Percentiles rank a stretch among this genome's conserved stretches.
phyloP scores from a whole-genome alignment of 2,888 invertebrate species.

The Pandemis heparana region DNA sequence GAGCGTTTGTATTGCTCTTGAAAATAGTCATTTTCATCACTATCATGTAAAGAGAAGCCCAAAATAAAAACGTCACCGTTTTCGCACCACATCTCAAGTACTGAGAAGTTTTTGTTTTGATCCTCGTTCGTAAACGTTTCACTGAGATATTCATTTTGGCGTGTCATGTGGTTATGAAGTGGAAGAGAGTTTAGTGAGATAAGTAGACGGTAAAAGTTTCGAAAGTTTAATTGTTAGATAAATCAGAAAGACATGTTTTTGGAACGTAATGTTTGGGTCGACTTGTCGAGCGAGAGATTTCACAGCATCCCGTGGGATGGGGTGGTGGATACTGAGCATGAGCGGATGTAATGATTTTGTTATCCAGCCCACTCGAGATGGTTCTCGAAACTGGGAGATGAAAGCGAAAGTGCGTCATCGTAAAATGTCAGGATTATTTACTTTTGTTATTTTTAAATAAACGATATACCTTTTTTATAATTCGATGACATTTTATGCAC shows the following conservation, averaged over 20 bases:
- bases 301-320: conserved; percentile 69
- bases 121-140: conserved; percentile 68
- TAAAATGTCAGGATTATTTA: conserved; percentile 40
- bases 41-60: conserved; percentile 77
- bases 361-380: conserved; percentile 57
- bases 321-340: conserved; percentile 72
- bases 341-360: conserved; percentile 81
- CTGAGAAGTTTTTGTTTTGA: conserved; percentile 69
- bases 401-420: conserved; percentile 13
- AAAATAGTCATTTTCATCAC: conserved; percentile 82
- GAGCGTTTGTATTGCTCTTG: conserved; percentile 68
- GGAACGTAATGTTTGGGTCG: conserved; percentile 27
- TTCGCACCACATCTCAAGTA: conserved; percentile 80
- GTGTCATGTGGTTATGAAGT: conserved; percentile 67
- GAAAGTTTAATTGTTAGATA: conserved; percentile 37
- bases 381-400: conserved; percentile 49
- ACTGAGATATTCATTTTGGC: conserved; percentile 68
- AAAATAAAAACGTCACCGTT: conserved; percentile 77
- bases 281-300: conserved; percentile 1
- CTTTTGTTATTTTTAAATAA: not conserved
- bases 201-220: conserved; percentile 33
- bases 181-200: conserved; percentile 44
- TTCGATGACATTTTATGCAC: no score
- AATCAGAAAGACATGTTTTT: conserved; percentile 57
- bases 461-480: not conserved